Conservation (phyloP, 2,888 invertebrate genomes). For the Melangyna quadrimaculata region DNA sequence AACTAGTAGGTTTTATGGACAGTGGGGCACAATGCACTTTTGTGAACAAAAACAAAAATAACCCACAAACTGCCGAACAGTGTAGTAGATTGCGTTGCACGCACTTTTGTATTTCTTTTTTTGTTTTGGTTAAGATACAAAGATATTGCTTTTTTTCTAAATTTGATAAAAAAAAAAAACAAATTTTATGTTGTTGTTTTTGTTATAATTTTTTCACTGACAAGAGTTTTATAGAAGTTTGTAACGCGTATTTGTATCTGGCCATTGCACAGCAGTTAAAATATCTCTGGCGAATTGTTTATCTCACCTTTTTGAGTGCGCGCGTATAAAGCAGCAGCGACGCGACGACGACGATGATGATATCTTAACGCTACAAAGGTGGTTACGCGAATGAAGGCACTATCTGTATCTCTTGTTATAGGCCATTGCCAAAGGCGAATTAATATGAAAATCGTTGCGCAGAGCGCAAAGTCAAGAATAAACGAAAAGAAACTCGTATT, state of each 20-base stretch:
- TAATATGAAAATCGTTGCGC: slow-evolving; percentile 27
- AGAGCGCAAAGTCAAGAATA: slow-evolving; percentile 57
- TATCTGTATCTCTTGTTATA: slow-evolving; percentile 50
- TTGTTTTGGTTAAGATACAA: neutral
- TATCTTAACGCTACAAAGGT: slow-evolving; percentile 63
- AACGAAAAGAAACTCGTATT: slow-evolving; percentile 56
- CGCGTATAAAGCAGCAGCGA: slow-evolving; percentile 22
- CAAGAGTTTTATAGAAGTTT: slow-evolving; percentile 5
- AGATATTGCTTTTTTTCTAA: slow-evolving; percentile 31
- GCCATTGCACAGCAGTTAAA: slow-evolving; percentile 37
- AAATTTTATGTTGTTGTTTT: neutral
- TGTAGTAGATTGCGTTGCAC: slow-evolving; percentile 27
- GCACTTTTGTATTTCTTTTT: slow-evolving; percentile 33
- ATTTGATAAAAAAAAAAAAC: neutral
- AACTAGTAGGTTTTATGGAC: slow-evolving; percentile 23
- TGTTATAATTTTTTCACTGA: slow-evolving; percentile 28
- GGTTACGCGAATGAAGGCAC: slow-evolving; percentile 60
- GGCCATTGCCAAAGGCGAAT: slow-evolving; percentile 59
- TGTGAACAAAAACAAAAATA: neutral
- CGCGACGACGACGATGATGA: no score
- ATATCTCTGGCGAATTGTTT: slow-evolving; percentile 24
- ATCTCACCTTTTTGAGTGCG: slow-evolving; percentile 9
- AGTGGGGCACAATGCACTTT: slow-evolving; percentile 57
- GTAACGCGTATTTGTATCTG: slow-evolving; percentile 44
- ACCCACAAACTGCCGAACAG: slow-evolving; percentile 6